Percentiles rank a stretch among this genome's conserved stretches.
Conservation (phyloP, 2,797 vertebrate genomes). For the Dallia pectoralis region DNA sequence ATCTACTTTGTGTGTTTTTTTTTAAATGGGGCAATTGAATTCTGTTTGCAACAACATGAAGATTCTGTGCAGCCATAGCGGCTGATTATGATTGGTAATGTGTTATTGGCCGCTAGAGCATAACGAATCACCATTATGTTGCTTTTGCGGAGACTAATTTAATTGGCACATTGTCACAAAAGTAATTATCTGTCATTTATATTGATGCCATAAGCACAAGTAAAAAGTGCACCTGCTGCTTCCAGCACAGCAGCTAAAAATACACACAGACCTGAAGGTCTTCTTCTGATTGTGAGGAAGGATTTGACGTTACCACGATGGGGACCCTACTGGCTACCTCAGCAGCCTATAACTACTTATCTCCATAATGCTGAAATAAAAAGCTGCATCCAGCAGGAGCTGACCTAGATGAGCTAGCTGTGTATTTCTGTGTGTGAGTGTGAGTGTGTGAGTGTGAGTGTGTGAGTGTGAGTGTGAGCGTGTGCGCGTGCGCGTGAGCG, state of each 20-base stretch:
- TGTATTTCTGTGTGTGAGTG: background rate
- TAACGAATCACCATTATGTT: constrained; percentile 96
- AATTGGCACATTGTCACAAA: constrained; percentile 96
- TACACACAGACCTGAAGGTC: constrained; percentile 40
- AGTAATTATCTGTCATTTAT: constrained; percentile 96
- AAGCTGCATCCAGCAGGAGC: background rate
- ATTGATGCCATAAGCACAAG: constrained; percentile 92
- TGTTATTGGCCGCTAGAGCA: constrained; percentile 92
- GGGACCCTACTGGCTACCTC: background rate
- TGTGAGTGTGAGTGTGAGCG: too few relatives aligned
- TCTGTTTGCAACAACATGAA: constrained; percentile 79
- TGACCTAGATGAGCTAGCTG: background rate
- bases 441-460: too few relatives aligned
- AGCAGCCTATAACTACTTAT: background rate
- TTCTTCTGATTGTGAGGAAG: background rate
- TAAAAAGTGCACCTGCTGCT: constrained; percentile 86
- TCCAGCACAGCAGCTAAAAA: constrained; percentile 44
- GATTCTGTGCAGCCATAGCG: constrained; percentile 80
- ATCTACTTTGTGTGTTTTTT: constrained; percentile 82
- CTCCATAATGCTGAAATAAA: constrained; percentile 8
- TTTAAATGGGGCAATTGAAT: constrained; percentile 84
- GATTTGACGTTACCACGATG: background rate
- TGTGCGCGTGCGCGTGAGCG: too few relatives aligned
- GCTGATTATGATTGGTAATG: constrained; percentile 97
- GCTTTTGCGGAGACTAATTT: constrained; percentile 93